phyloP scores from a whole-genome alignment of 2,797 vertebrate species.

The Spinus pinus region DNA sequence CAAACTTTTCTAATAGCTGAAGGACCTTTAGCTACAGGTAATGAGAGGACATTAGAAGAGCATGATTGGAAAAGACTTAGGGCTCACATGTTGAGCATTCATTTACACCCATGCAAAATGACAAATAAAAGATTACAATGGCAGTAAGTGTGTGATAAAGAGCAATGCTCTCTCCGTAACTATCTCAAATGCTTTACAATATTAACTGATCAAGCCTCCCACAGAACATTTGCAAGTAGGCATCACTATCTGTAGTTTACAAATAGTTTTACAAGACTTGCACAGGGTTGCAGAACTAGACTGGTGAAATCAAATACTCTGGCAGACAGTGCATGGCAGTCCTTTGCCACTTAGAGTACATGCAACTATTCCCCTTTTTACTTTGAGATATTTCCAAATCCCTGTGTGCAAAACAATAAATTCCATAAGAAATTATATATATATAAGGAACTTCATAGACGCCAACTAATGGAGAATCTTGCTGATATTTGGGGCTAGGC shows the following conservation, averaged over 20 bases:
- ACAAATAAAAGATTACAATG: not conserved
- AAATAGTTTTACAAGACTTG: not conserved
- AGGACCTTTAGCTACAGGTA: not conserved
- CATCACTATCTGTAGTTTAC: not conserved
- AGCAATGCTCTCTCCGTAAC: not conserved
- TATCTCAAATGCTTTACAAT: conserved; percentile 8
- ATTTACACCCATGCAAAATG: not conserved
- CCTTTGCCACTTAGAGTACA: not conserved
- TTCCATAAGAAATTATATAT: not conserved
- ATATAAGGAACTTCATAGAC: not conserved
- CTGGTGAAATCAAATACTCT: not conserved
- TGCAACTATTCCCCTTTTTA: not conserved
- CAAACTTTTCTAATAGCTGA: not conserved
- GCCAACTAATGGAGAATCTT: not conserved
- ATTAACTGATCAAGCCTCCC: conserved; percentile 24
- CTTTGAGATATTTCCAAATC: not conserved
- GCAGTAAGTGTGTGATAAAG: not conserved
- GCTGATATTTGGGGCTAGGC: not conserved
- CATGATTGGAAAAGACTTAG: not conserved
- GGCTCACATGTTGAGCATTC: not conserved
- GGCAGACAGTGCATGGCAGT: not conserved
- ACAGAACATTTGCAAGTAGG: not conserved
- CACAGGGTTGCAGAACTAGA: not conserved
- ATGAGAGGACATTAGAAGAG: not conserved
- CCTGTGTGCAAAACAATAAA: not conserved